phyloP scores from a whole-genome alignment of 1,140 invertebrate genomes.

The Phortica variegata region DNA sequence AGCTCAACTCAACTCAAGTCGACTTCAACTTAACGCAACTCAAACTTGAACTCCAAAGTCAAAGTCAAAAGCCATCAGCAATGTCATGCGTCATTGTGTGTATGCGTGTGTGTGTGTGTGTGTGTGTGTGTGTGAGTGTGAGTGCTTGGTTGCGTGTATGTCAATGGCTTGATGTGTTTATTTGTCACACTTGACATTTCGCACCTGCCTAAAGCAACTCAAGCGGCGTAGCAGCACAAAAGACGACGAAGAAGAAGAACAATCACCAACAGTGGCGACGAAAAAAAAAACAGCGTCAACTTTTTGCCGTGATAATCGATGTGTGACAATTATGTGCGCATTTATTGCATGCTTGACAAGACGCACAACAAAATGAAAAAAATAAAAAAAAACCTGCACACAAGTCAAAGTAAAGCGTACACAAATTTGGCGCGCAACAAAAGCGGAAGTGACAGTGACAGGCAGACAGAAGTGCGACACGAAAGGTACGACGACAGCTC shows the following conservation, averaged over 20 bases:
- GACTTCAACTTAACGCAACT: too few species aligned
- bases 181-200: constrained; percentile 18
- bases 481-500: too few species aligned
- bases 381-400: too few species aligned
- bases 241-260: constrained; percentile 9
- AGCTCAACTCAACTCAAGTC: too few species aligned
- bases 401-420: too few species aligned
- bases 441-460: too few species aligned
- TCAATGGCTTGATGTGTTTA: constrained; percentile 45
- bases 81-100: constrained; percentile 4
- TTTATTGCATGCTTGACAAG: too few species aligned
- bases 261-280: background rate
- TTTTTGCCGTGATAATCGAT: constrained; percentile 27
- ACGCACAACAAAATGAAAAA: too few species aligned
- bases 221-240: constrained; percentile 6
- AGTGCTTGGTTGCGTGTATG: constrained; percentile 26
- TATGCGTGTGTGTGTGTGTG: constrained; percentile 4
- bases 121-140: constrained; percentile 10
- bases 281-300: background rate
- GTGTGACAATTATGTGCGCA: constrained; percentile 9
- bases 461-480: too few species aligned
- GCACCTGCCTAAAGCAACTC: constrained; percentile 20
- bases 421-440: too few species aligned
- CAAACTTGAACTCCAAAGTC: too few species aligned
- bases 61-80: too few species aligned